Base-by-base conservation (phyloP, 2,888 invertebrate species). In the Nebria salina region DNA sequence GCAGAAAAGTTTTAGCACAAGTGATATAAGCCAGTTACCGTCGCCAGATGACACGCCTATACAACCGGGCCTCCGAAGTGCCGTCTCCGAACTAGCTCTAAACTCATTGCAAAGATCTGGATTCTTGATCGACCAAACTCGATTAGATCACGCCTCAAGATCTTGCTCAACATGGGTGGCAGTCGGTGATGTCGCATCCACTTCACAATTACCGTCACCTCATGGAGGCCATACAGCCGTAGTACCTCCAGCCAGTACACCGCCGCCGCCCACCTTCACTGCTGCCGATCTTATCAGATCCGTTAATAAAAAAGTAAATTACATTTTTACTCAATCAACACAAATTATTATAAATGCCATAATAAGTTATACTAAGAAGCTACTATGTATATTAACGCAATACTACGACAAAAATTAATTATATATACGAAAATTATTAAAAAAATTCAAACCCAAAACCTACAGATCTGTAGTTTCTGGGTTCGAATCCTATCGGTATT, bases 161-260 rank as follows among this genome's bases (percentile, higher is more conserved):
- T 95, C 95, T 0, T 95, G 96, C 88, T 95, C 95, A 83, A 96
- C 96, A 0, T 96, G 96, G 96, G 96, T 96, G 0, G 96, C 94
- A 83, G 95, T 96, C 2, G 96, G 96, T 0, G 94, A 94, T 86
- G 90, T 93, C 41, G 92, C 92, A 0, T 92, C 93, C 76, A 95
- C 95, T 0, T 95, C 95, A 0, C 95, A 96, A 87, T 88, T 96
- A 84, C 96, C 96, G 0, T 96, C 96, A 1, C 96, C 96, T 0
- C 96, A 96, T 86, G 93, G 93, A n/a, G 91, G 92, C 11, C 90
- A 89, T 74, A 88, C 66, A 72, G 76, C 65, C 0, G 78, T 84
- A 26, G 77, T 76, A 75, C 83, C 87, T 83, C 83, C 88, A 83
- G 84, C 89, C 83, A 85, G 87, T 85, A 85, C 86, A 82, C 89